phyloP scores from a whole-genome alignment of 2,888 invertebrate genomes.

The Plemyria rubiginata region DNA sequence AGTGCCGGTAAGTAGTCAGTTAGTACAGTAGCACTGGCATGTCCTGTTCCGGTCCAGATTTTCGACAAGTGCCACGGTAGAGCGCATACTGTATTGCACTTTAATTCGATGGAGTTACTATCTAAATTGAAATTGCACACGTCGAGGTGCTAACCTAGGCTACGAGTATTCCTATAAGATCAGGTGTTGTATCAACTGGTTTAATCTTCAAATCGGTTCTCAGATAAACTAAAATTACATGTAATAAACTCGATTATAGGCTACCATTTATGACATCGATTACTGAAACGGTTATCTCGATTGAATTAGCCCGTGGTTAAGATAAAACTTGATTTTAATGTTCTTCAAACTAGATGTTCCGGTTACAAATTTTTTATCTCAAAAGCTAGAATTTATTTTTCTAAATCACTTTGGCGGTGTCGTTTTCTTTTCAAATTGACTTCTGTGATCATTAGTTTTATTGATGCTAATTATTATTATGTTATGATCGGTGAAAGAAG shows the following conservation, averaged over 20 bases:
- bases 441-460: conserved; percentile 17
- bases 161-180: background rate
- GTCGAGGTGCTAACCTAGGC: no score
- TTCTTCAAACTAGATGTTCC: conserved; percentile 46
- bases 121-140: no score
- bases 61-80: no score
- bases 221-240: conserved; percentile 18
- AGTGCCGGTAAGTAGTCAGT: no score
- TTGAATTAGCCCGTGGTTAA: conserved; percentile 50
- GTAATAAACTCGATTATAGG: conserved; percentile 20
- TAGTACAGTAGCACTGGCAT: no score
- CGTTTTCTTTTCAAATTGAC: conserved; percentile 9
- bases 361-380: conserved; percentile 35
- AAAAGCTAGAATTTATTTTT: conserved; percentile 8
- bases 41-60: no score
- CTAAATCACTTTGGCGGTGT: background rate
- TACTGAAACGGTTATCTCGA: conserved; percentile 43
- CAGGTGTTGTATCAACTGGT: conserved; percentile 7
- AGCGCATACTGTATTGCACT: no score
- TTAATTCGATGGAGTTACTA: no score
- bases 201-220: conserved; percentile 6
- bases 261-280: conserved; percentile 30
- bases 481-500: background rate
- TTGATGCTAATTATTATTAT: conserved; percentile 7
- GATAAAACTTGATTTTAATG: conserved; percentile 46